A percentile compares a stretch with the other conserved stretches of the same genome.
These are phyloP conservation scores for Muscina levida DNA, from an alignment of 2,888 invertebrate species.

Conservation along the genomic window DNA sequence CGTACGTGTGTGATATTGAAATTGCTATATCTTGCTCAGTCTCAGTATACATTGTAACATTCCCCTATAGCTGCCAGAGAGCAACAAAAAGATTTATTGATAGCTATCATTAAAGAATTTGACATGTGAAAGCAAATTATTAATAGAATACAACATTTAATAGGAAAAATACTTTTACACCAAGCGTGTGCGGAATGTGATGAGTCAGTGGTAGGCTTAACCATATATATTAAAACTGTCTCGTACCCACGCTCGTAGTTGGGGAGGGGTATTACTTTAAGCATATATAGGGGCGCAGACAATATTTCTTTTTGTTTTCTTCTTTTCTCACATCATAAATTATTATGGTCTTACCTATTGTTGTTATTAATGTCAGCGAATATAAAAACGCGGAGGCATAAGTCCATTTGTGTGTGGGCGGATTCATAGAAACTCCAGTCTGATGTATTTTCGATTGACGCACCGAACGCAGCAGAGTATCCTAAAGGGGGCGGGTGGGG, in stretches of 20 bases:
- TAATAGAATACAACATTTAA: conserved; percentile 23
- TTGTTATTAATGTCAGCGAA: conserved; percentile 95
- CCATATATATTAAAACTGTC: too few species aligned
- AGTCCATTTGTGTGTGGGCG: conserved; percentile 88
- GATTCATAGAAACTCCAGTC: conserved; percentile 79
- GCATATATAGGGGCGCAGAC: too few species aligned
- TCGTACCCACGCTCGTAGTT: too few species aligned
- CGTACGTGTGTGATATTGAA: not conserved
- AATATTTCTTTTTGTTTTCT: not conserved
- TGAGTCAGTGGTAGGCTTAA: too few species aligned
- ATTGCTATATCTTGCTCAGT: not conserved
- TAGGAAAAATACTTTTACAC: conserved; percentile 30
- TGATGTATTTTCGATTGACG: conserved; percentile 79
- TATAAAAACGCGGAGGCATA: conserved; percentile 96
- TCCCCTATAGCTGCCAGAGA: too few species aligned
- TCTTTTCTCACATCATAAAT: conserved; percentile 21
- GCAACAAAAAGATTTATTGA: conserved; percentile 45
- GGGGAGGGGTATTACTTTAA: too few species aligned
- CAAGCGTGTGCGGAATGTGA: too few species aligned
- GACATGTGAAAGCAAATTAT: conserved; percentile 37
- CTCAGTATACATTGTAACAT: too few species aligned
- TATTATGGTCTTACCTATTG: conserved; percentile 87
- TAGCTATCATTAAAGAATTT: conserved; percentile 49
- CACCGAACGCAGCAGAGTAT: conserved; percentile 80
- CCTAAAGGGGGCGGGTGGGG: conserved; percentile 71